These are phyloP conservation scores for Hymenochirus boettgeri DNA, from an alignment of 2,113 vertebrate genomes.

Conservation along the genomic window DNA sequence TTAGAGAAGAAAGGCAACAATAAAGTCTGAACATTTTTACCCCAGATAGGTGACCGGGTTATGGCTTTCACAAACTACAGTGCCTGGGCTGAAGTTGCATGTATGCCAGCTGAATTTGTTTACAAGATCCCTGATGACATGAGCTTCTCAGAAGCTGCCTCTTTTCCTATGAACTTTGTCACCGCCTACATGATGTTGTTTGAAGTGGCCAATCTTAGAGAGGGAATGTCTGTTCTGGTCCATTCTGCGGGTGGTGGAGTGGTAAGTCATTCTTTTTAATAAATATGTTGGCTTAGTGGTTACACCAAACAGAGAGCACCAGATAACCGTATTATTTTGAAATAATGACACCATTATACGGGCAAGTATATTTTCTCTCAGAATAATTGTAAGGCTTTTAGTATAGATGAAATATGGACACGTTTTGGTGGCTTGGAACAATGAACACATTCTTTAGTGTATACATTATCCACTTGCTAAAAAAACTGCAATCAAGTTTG, in stretches of 20 bases:
- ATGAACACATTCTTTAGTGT: no score
- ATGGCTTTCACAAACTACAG: conserved; percentile 95
- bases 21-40: not conserved
- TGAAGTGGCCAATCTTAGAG: conserved; percentile 89
- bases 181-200: conserved; percentile 98
- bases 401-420: no score
- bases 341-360: no score
- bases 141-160: conserved; percentile 90
- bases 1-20: not conserved
- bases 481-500: no score
- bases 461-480: no score
- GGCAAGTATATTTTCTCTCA: no score
- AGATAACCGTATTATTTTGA: no score
- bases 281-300: no score
- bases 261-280: conserved; percentile 65
- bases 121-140: conserved; percentile 95
- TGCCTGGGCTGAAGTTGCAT: conserved; percentile 96
- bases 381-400: no score
- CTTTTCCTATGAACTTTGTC: conserved; percentile 95
- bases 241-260: conserved; percentile 94
- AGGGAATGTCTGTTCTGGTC: conserved; percentile 96
- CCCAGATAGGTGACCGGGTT: conserved; percentile 90
- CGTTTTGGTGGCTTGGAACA: no score
- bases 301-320: no score
- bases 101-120: conserved; percentile 84